Evolutionary conservation across 2,888 invertebrate genomes (phyloP).

Genomic region (Iselma pallidipennis): DNA sequence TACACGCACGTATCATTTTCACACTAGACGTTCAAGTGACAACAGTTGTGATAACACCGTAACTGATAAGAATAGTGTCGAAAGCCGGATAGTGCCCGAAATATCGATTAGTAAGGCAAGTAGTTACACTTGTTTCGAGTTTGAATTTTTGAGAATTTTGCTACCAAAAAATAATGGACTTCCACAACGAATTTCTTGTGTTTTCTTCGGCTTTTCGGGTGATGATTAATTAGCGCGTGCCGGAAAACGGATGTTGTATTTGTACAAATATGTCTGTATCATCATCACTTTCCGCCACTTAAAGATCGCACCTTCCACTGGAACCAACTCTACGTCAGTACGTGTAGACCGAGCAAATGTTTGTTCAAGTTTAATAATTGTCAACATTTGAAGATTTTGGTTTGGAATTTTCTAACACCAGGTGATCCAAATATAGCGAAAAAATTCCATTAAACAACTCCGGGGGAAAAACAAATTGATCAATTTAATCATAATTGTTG

Average conservation of each 20-base stretch:
- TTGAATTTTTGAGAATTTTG: neutral
- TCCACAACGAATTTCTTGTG: no score
- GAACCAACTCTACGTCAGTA: constrained; percentile 25
- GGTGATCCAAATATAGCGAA: no score
- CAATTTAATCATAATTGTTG: no score
- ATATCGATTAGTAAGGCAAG: neutral
- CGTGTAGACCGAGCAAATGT: constrained; percentile 10
- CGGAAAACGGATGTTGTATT: constrained; percentile 48
- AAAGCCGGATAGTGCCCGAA: neutral
- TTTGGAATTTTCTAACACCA: no score
- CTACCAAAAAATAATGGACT: no score
- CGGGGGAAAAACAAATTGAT: no score
- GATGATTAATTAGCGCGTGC: constrained; percentile 10
- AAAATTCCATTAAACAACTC: no score
- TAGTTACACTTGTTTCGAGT: neutral
- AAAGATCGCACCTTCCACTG: constrained; percentile 36
- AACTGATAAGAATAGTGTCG: neutral
- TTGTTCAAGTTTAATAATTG: constrained; percentile 1
- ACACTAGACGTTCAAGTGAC: constrained; percentile 12
- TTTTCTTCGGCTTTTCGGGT: no score
- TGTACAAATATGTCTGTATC: constrained; percentile 42
- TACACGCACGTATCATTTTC: constrained; percentile 13
- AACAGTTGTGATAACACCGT: constrained; percentile 1
- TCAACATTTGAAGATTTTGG: constrained; percentile 5
- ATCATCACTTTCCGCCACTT: constrained; percentile 43